Evolutionary conservation across 2,888 invertebrate genomes (phyloP), one percentile per base, ranked within the genome.

Genomic region (Rhimphoctona megacephalus): DNA sequence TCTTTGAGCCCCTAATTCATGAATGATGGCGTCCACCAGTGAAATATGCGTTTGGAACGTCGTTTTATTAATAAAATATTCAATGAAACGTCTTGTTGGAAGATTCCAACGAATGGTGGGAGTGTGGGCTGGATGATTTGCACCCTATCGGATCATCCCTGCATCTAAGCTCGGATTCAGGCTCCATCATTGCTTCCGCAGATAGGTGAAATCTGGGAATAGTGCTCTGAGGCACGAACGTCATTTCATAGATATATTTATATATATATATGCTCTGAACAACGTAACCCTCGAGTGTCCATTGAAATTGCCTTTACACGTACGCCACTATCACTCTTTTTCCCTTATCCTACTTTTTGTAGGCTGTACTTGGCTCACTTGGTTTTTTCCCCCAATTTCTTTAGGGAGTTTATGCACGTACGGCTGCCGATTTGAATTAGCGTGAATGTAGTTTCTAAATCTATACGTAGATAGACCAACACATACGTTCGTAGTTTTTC

Each of bases 371-470:
- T 87, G 30, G 74, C 73, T 70, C 81, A 61, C 82, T 85, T 69
- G 30, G 19, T 57, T 84, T 83, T 80, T 83, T 86, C 81, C 79
- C 69, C 76, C 77, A 72, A 81, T 86, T 81, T 85, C 81, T 83
- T 79, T 64, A 52, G 87, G 87, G 87, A 88, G 84, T 88, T 88
- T 88, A 88, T 89, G 88, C 89, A 89, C 89, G 89, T 89, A 88
- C 85, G 83, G 85, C 88, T 88, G 87, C 85, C 88, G 86, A 89
- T 89, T 84, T 86, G 88, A 89, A 89, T 89, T 88, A 89, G 88
- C 86, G 82, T 39, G 43, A 77, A 73, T 61, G 61, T 43, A 22
- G 67, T 57, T 78, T 79, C 67, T 46, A 46, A 61, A 64, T 64
- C 25, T 14, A 64, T 43, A 52, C 11, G 2, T 8, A 25, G 2